Percentiles rank a stretch among this genome's conserved stretches.
Conservation (phyloP, 2,888 invertebrate genomes). For the Agrochola lychnidis region DNA sequence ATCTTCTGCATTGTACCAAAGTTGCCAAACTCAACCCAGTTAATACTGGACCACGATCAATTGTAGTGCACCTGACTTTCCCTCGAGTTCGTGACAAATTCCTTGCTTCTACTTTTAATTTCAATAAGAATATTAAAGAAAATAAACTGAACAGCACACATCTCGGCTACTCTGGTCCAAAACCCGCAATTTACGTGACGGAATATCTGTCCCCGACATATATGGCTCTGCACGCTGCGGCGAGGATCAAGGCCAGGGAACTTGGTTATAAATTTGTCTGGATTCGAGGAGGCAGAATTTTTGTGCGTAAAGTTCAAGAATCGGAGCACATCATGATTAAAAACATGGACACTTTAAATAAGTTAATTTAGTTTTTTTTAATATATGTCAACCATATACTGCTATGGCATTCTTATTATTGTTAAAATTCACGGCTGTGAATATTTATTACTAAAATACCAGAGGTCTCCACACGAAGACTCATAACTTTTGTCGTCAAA, state of each 20-base stretch:
- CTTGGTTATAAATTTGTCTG: constrained; percentile 7
- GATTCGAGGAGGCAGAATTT: constrained; percentile 10
- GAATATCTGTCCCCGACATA: neutral
- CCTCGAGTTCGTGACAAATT: neutral
- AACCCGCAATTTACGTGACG: neutral
- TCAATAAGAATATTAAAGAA: neutral
- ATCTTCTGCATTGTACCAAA: neutral
- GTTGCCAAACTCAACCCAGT: neutral
- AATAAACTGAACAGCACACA: neutral
- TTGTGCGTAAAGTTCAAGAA: constrained; percentile 1
- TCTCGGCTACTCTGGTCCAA: neutral
- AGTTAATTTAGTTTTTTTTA: neutral
- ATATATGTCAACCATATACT: too few relatives aligned
- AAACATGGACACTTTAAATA: constrained; percentile 4
- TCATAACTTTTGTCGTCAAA: neutral
- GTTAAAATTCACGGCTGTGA: too few relatives aligned
- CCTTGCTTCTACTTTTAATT: neutral
- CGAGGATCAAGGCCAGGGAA: neutral
- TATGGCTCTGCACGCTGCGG: neutral
- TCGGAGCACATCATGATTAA: neutral
- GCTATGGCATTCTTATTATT: neutral
- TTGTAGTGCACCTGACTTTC: neutral
- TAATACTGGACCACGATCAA: neutral
- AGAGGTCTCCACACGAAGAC: neutral
- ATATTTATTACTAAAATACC: too few relatives aligned